These are phyloP conservation scores for Opisthocomus hoazin DNA, from an alignment of 2,113 vertebrate species.

Conservation along the genomic window DNA sequence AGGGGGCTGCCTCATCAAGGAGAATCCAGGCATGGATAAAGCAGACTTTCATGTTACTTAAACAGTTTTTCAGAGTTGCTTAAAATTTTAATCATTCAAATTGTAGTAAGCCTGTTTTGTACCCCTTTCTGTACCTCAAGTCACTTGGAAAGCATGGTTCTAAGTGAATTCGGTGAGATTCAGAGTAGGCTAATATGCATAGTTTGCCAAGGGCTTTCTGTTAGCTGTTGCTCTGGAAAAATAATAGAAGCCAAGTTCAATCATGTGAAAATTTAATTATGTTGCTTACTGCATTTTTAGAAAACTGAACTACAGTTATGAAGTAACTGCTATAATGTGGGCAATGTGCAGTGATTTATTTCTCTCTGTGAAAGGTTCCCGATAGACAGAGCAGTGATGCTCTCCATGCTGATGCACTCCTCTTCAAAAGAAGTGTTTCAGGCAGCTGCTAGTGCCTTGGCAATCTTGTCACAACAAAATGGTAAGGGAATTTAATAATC, in stretches of 20 bases:
- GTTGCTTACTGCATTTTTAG: neutral
- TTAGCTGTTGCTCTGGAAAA: neutral
- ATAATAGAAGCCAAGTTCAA: neutral
- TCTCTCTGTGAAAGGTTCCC: conserved; percentile 78
- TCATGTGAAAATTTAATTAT: neutral
- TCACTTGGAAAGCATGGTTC: neutral
- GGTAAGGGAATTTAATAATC: conserved; percentile 66
- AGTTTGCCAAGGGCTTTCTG: neutral
- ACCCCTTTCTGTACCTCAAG: neutral
- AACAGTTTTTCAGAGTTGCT: neutral
- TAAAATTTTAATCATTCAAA: neutral
- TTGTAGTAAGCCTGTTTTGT: neutral
- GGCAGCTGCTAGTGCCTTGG: conserved; percentile 83
- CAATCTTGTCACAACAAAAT: conserved; percentile 81
- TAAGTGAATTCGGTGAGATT: neutral
- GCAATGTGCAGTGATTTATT: neutral
- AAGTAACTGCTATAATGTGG: neutral
- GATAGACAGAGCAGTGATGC: conserved; percentile 86
- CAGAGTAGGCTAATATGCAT: neutral
- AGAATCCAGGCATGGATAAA: neutral
- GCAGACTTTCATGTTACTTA: neutral
- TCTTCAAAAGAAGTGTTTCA: conserved; percentile 84
- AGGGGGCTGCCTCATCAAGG: neutral
- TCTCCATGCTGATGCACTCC: conserved; percentile 88
- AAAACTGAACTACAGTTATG: neutral